These are phyloP conservation scores for Ibidorhyncha struthersii DNA, from an alignment of 2,113 vertebrate species.

Conservation along the genomic window DNA sequence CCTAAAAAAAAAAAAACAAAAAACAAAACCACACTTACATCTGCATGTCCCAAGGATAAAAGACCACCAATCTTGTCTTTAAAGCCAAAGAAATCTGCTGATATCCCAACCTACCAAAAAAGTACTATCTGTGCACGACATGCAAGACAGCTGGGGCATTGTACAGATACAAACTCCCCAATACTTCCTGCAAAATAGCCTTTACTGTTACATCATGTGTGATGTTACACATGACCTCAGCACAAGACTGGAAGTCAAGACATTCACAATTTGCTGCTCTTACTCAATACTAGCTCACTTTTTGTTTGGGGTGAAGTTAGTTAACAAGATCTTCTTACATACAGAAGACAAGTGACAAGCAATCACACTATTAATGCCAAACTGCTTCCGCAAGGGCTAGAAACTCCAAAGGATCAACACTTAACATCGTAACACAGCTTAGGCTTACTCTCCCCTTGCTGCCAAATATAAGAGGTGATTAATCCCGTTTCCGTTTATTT, in stretches of 20 bases:
- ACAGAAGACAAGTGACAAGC: background rate
- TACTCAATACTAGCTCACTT: background rate
- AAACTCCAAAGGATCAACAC: background rate
- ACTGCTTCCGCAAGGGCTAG: background rate
- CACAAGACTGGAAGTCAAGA: background rate
- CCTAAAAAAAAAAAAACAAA: background rate
- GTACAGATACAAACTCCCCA: background rate
- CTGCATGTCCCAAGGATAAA: background rate
- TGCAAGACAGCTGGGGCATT: background rate
- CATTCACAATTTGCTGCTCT: background rate
- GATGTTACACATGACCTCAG: background rate
- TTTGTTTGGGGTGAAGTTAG: background rate
- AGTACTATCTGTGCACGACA: background rate
- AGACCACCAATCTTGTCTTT: background rate
- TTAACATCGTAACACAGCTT: fast-evolving
- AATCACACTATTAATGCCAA: background rate
- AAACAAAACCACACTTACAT: too few species aligned
- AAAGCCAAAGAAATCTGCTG: background rate
- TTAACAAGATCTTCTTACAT: background rate
- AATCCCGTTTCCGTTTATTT: background rate
- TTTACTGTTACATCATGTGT: background rate
- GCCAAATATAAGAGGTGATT: background rate
- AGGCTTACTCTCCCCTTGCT: background rate
- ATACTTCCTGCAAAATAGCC: background rate
- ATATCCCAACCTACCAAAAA: background rate